phyloP scores from a whole-genome alignment of 2,113 vertebrate species.

The Muscicapa adusta region DNA sequence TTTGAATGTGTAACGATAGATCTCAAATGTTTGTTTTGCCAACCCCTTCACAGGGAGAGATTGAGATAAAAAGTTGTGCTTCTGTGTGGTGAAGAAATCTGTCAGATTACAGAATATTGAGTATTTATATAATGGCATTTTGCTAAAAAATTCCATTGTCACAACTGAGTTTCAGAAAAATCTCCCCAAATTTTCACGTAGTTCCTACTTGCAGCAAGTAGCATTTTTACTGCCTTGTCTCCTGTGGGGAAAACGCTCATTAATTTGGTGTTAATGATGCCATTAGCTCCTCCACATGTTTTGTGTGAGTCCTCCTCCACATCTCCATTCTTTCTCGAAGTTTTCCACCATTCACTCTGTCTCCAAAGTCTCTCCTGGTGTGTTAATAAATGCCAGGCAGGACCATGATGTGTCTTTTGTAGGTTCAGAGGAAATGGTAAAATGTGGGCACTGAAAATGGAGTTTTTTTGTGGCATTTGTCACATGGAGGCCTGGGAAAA shows the following conservation, averaged over 20 bases:
- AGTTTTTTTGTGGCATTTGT: not conserved
- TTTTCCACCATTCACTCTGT: not conserved
- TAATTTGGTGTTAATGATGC: slow-evolving; percentile 30
- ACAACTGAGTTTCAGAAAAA: not conserved
- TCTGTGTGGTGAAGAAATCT: not conserved
- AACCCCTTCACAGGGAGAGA: not conserved
- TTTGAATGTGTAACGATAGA: not conserved
- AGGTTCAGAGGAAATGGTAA: not conserved
- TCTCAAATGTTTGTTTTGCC: not conserved
- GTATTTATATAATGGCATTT: not conserved
- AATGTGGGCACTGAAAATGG: not conserved
- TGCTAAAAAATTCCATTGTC: not conserved
- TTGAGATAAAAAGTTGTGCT: not conserved
- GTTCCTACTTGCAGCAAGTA: not conserved
- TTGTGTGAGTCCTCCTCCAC: slow-evolving; percentile 6
- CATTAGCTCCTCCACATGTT: slow-evolving; percentile 16
- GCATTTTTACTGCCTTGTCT: not conserved
- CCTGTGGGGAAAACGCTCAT: not conserved
- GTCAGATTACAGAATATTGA: not conserved
- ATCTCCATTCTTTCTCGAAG: not conserved
- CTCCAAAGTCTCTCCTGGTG: not conserved
- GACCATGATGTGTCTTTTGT: fast-evolving
- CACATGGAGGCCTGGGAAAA: not conserved
- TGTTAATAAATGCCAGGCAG: not conserved
- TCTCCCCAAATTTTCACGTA: not conserved